Conservation (phyloP, 2,113 vertebrate genomes). For the Halcyon malimbica region DNA sequence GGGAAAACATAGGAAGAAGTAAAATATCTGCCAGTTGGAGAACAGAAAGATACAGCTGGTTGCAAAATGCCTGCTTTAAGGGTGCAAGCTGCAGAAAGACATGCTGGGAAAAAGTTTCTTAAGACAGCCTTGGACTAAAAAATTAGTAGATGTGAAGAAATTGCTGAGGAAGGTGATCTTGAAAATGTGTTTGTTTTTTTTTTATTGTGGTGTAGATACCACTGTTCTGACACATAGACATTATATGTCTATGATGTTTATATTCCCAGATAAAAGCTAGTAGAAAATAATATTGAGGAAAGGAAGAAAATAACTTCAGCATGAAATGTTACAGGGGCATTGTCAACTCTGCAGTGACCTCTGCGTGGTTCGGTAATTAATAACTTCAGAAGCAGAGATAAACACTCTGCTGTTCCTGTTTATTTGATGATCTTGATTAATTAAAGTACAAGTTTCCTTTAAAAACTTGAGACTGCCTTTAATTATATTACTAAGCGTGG, state of each 20-base stretch:
- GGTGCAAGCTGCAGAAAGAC: not conserved
- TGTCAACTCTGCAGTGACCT: not conserved
- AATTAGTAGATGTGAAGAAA: not conserved
- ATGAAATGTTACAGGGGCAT: not conserved
- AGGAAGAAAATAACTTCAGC: not conserved
- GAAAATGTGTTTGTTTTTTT: not conserved
- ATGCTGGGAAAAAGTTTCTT: not conserved
- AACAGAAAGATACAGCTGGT: slow-evolving; percentile 49
- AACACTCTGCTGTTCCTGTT: slow-evolving; percentile 34
- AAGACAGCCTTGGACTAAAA: not conserved
- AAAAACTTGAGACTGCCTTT: slow-evolving; percentile 19
- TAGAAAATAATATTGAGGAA: not conserved
- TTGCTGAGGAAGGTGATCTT: not conserved
- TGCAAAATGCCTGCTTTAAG: slow-evolving; percentile 40
- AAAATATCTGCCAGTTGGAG: slow-evolving; percentile 51
- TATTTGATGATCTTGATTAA: slow-evolving; percentile 48
- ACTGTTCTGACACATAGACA: not conserved
- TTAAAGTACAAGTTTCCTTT: slow-evolving; percentile 50
- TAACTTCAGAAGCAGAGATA: slow-evolving; percentile 41
- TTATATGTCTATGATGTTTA: not conserved
- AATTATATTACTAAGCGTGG: slow-evolving; percentile 6
- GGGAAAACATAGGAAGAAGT: slow-evolving; percentile 52
- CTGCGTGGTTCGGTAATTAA: slow-evolving; percentile 20
- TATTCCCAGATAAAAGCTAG: not conserved
- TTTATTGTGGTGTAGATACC: not conserved